A percentile compares a stretch with the other conserved stretches of the same genome.
phyloP scores from a whole-genome alignment of 2,797 vertebrate genomes.

The Lithobates pipiens region DNA sequence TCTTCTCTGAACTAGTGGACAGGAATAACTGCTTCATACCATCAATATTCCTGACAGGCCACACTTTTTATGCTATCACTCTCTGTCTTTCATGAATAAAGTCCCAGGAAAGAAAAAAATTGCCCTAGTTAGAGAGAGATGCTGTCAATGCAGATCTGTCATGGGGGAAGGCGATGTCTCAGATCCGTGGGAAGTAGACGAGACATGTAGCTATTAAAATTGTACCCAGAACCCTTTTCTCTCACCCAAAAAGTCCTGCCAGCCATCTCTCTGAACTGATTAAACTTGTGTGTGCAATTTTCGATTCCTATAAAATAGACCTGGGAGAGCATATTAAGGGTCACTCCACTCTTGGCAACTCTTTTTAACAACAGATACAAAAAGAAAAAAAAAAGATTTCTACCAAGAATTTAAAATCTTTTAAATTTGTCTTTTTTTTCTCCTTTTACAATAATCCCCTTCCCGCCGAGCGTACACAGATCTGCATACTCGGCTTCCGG shows the following conservation, averaged over 20 bases:
- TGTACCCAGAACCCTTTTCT: not conserved
- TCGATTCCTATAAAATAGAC: no score
- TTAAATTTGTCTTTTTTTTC: no score
- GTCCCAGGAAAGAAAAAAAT: conserved; percentile 64
- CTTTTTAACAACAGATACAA: no score
- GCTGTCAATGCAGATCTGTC: conserved; percentile 64
- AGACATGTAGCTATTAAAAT: conserved; percentile 31
- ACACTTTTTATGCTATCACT: conserved; percentile 67
- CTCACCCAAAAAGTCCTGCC: conserved; percentile 6
- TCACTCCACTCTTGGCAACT: no score
- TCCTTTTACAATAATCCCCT: no score
- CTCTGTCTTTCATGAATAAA: conserved; percentile 69
- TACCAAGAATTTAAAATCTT: no score
- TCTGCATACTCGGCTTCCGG: no score
- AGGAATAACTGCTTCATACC: conserved; percentile 52
- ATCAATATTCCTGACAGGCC: conserved; percentile 70
- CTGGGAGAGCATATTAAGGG: no score
- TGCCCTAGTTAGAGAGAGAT: conserved; percentile 66
- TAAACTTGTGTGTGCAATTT: not conserved
- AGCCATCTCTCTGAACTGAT: conserved; percentile 1
- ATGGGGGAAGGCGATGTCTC: conserved; percentile 13
- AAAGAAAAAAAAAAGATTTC: no score
- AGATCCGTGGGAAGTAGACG: conserved; percentile 6
- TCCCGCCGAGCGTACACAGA: no score
- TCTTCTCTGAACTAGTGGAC: conserved; percentile 52